Base-by-base conservation (phyloP, 2,797 vertebrate species). In the Hyperoplus lanceolatus region DNA sequence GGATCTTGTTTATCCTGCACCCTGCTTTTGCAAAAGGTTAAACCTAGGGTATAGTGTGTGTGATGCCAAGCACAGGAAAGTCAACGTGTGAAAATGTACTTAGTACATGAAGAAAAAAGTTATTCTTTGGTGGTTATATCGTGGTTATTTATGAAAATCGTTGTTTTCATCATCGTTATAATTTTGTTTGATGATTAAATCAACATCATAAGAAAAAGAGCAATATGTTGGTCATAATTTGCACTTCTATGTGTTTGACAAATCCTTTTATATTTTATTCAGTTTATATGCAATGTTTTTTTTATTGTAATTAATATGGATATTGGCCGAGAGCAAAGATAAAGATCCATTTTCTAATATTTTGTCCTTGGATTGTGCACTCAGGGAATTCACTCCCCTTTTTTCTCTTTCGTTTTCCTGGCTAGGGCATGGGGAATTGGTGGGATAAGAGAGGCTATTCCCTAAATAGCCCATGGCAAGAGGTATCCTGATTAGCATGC, bases 401-500 rank as follows among this genome's bases (percentile, higher is more conserved):
- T 29, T 93, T 92, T 86, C 90, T 91, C 79, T 94, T 87, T 92
- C 86, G 78, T 91, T 88, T 92, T 87, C 90, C 90, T 90, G 87
- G 92, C 91, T 92, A 84, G 86, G 81, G 94, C 93, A 73, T 89
- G 72, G 93, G 93, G 95, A 93, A 94, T 94, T 93, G 94, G 92
- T 90, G 91, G 92, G 95, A 95, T 96, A 94, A 95, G 94, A 95
- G 94, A 96, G 93, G 93, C 95, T 94, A 95, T 95, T 95, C 95
- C 95, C 93, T 94, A 95, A 96, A 95, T 95, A 96, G 95, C 94
- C 95, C 92, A 89, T 95, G 95, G 95, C 95, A 93, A 95, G 95
- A 95, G 94, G 94, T 95, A 95, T 93, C 93, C 95, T 96, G 94
- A 96, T 96, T 96, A 96, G 93, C 94, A 96, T 96, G 93, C 95